Evolutionary conservation across 2,113 vertebrate genomes (phyloP), one percentile per base, ranked within the genome.

Genomic region (Taurulus bubalis): DNA sequence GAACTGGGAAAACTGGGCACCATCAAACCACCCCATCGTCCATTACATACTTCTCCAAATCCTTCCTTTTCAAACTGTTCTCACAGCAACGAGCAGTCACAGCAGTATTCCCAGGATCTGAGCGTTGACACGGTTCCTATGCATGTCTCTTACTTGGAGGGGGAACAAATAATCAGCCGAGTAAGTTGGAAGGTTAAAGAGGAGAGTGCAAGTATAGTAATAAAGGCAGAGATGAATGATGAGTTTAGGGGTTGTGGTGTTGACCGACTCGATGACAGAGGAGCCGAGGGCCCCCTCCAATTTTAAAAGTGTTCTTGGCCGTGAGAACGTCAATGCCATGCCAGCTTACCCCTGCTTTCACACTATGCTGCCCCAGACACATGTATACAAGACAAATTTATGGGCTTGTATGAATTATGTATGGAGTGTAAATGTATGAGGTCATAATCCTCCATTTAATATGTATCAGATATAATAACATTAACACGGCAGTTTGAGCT

Each of bases 351-450:
- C 71, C 80, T 34, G 87, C 81, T 64, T 88, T 80, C 76, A 77
- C 77, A 56, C 85, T 73, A 62, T 83, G 71, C 75, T 77, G 64
- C 55, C 71, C 79, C 68, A 75, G 58, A 82, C 86, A 83, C 83
- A 84, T 89, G 81, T 89, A 90, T 87, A 88, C 26, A 73, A 86
- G 83, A 73, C 72, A 59, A 71, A 89, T 93, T 89, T 93, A 91
- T 85, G 76, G 85, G 77, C 60, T 83, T 79, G 66, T 85, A 83
- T 91, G 85, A 94, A 93, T 94, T 90, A 90, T 92, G 92, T 83
- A 92, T 93, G 85, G 77, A n/a, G 85, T 93, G 88, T 90, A 91
- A 93, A 94, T 93, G 91, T 84, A 93, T 89, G 82, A 91, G 90
- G 91, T 90, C 87, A 89, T 93, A 91, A 92, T 92, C 80, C 71